Conservation (phyloP, 2,113 vertebrate species). For the Rhagologus leucostigma region DNA sequence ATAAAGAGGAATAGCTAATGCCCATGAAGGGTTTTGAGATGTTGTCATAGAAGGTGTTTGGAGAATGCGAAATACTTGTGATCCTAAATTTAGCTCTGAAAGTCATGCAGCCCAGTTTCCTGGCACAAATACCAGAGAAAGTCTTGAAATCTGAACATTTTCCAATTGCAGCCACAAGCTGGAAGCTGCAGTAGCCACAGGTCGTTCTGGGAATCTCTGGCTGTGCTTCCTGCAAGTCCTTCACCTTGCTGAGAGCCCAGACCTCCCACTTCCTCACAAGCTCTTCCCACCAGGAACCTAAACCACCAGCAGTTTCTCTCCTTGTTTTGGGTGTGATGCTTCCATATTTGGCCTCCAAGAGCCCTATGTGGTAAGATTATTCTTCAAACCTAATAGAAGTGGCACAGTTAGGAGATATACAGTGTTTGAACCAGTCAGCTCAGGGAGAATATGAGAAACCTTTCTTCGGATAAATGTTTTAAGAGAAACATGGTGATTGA, state of each 20-base stretch:
- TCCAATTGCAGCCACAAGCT: not conserved
- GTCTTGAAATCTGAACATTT: not conserved
- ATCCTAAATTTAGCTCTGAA: constrained; percentile 49
- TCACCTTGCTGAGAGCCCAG: not conserved
- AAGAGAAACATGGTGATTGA: not conserved
- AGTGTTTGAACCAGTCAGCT: not conserved
- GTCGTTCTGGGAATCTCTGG: rapidly evolving
- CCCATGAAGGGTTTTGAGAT: not conserved
- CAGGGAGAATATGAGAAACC: not conserved
- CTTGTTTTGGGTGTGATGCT: not conserved
- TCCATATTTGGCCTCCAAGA: not conserved
- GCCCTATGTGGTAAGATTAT: not conserved
- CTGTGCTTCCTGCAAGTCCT: not conserved
- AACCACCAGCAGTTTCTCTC: not conserved
- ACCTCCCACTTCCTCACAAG: not conserved
- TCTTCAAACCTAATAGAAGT: not conserved
- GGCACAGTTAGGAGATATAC: not conserved
- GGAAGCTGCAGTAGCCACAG: not conserved
- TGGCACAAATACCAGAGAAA: constrained; percentile 49
- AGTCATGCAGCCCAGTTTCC: constrained; percentile 8
- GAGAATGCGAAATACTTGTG: not conserved
- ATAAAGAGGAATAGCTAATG: not conserved
- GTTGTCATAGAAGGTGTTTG: constrained; percentile 17
- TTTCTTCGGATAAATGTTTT: not conserved
- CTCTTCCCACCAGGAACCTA: not conserved